Evolutionary conservation across 2,113 vertebrate genomes (phyloP), one percentile per base, ranked within the genome.

Genomic region (Odocoileus virginianus): DNA sequence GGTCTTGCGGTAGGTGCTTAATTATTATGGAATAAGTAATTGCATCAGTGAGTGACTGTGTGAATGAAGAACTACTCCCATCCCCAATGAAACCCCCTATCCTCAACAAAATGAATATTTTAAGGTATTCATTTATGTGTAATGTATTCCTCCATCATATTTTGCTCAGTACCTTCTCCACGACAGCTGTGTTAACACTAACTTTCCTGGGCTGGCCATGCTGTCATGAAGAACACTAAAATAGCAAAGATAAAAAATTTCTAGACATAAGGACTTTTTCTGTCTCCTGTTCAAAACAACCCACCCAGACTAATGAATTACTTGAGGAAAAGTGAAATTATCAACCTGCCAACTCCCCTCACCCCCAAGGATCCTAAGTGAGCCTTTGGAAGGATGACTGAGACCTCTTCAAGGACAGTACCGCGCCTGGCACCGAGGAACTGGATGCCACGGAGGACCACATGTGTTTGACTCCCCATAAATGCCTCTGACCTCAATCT

Each of bases 381-480:
- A 78, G 28, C 36, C 47, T 64, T 19, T 5, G n/a, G 79, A 43
- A 82, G 21, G 16, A 2, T 0, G 12, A 33, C 0, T 1, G 8
- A 6, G 8, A 1, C 27, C n/a, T 7, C 6, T 1, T 2, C 5
- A 2, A 58, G 8, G 25, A 23, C 11, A 1, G 7, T 3, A 5
- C 60, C 1, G 2, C 0, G 14, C 47, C 61, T 3, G 2, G 21
- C 2, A 54, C 30, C 64, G 74, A 74, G 89, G 85, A 76, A 57
- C 11, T 12, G 2, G 2, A 92, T 21, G 11, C 15, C 16, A 74
- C 30, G 81, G 74, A 19, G 21, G 96, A 27, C 47, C 12, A 0
- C 0, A 1, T 4, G 40, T 7, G 23, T 19, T 87, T 4, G 27
- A 86, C 94, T 94, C 89, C 40, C 89, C 6, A 0, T 7, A 40